Percentiles rank a stretch among this genome's conserved stretches.
phyloP scores from a whole-genome alignment of 2,797 vertebrate species.

The Discoglossus pictus region DNA sequence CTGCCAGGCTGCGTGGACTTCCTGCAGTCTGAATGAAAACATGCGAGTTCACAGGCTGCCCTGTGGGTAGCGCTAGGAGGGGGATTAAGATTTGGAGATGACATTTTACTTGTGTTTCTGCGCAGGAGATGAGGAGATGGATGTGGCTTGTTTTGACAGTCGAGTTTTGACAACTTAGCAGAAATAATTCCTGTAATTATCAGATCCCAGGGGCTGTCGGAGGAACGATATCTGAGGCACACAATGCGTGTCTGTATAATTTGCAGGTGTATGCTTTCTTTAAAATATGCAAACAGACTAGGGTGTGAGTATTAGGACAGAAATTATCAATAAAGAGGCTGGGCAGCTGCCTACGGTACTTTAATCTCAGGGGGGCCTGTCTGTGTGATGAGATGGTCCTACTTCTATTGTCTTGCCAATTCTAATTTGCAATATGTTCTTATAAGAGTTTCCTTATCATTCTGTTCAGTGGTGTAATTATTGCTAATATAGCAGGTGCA shows the following conservation, averaged over 20 bases:
- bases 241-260: constrained; percentile 1
- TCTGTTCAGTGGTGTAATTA: too few species aligned
- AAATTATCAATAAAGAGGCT: too few species aligned
- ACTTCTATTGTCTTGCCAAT: too few species aligned
- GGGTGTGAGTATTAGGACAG: too few species aligned
- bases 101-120: constrained; percentile 31
- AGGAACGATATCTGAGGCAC: constrained; percentile 12
- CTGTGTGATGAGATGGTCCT: too few species aligned
- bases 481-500: too few species aligned
- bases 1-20: not conserved
- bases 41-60: not conserved
- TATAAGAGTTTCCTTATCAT: too few species aligned
- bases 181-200: constrained; percentile 44
- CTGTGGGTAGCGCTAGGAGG: constrained; percentile 4
- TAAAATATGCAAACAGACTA: not conserved
- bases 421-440: too few species aligned
- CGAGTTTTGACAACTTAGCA: constrained; percentile 39
- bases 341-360: too few species aligned
- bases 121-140: constrained; percentile 1
- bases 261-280: not conserved
- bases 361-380: too few species aligned
- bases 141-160: constrained; percentile 44
- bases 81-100: constrained; percentile 23
- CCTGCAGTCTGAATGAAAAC: not conserved
- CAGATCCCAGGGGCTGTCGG: constrained; percentile 24